These are phyloP conservation scores for Trichomycterus rosablanca DNA, from an alignment of 2,113 vertebrate genomes.

Conservation along the genomic window DNA sequence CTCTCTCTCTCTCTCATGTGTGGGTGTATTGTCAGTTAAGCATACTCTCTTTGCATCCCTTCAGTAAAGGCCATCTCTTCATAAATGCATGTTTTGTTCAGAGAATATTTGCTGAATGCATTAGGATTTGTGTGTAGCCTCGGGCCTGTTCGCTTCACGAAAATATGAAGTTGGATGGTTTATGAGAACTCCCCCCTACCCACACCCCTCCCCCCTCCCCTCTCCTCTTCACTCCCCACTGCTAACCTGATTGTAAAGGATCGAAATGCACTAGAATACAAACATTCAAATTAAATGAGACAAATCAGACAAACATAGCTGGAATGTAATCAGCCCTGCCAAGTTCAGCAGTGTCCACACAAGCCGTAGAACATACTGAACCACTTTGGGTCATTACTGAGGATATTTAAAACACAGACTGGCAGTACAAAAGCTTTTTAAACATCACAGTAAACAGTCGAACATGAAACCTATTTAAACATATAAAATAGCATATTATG, in stretches of 20 bases:
- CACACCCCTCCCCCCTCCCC: constrained; percentile 56
- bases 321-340: constrained; percentile 9
- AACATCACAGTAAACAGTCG: constrained; percentile 7
- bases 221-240: background rate
- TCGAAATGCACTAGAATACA: constrained; percentile 14
- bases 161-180: constrained; percentile 69
- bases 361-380: constrained; percentile 6
- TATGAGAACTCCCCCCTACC: constrained; percentile 65
- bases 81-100: constrained; percentile 71
- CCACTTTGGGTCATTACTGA: constrained; percentile 17
- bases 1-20: constrained; percentile 57
- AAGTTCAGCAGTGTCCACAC: constrained; percentile 14
- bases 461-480: constrained; percentile 9
- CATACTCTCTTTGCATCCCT: constrained; percentile 65
- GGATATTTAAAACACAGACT: constrained; percentile 1
- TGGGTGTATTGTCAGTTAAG: constrained; percentile 73
- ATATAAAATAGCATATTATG: background rate
- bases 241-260: constrained; percentile 27
- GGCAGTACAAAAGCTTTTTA: constrained; percentile 14
- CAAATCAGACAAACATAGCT: constrained; percentile 26
- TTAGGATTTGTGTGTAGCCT: constrained; percentile 71
- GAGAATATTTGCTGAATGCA: constrained; percentile 75
- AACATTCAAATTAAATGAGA: constrained; percentile 33
- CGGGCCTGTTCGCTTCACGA: constrained; percentile 61
- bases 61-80: constrained; percentile 71